Conservation (phyloP, 2,888 invertebrate genomes). For the Eristalinus aeneus region DNA sequence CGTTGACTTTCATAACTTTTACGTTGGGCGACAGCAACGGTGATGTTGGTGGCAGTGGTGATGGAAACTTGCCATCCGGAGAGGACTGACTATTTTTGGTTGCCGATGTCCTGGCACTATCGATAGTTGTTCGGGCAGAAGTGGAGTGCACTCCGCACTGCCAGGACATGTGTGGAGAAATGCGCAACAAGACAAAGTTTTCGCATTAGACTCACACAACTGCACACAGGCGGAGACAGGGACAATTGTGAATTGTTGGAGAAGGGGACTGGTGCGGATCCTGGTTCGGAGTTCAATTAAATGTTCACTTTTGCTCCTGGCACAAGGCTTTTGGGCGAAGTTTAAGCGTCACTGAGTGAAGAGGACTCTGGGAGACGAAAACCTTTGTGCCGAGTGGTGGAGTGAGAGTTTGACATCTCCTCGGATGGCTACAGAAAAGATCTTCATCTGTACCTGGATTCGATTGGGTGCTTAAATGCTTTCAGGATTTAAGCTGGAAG, state of each 20-base stretch:
- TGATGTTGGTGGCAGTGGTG: background rate
- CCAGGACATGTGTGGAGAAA: slow-evolving; percentile 41
- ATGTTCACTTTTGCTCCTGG: slow-evolving; percentile 41
- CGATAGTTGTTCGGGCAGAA: slow-evolving; percentile 39
- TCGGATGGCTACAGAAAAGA: background rate
- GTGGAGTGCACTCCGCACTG: background rate
- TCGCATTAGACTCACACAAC: slow-evolving; percentile 46
- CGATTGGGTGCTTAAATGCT: no score
- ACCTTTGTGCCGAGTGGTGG: background rate
- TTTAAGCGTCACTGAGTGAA: background rate
- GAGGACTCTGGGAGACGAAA: slow-evolving; percentile 18
- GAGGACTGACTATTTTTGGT: background rate
- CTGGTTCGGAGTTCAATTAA: slow-evolving; percentile 28
- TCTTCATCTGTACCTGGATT: background rate
- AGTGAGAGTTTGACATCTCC: background rate
- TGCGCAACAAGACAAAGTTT: slow-evolving; percentile 68
- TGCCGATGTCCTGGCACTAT: slow-evolving; percentile 56
- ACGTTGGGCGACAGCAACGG: no score
- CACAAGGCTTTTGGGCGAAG: background rate
- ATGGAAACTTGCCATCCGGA: slow-evolving; percentile 25
- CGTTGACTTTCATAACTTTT: slow-evolving; percentile 67
- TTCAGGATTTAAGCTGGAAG: no score
- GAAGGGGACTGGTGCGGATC: background rate
- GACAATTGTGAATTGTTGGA: slow-evolving; percentile 38
- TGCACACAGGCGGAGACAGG: slow-evolving; percentile 6